These are phyloP conservation scores for Diadema setosum DNA, from an alignment of 35 echinoderm and acorn worm species.

Conservation along the genomic window DNA sequence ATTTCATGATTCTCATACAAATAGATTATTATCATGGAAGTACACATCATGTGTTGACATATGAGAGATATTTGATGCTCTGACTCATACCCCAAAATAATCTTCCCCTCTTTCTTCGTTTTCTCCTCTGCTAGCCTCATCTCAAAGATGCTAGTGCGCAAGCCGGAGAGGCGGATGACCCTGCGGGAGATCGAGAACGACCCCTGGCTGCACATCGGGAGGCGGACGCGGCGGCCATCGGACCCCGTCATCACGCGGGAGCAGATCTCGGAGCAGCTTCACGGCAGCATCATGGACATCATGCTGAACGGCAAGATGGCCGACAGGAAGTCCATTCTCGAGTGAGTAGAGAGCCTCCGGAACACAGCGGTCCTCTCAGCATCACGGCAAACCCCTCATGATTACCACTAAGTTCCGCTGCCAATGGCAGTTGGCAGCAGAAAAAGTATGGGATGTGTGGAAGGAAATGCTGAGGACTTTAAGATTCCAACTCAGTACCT, in stretches of 20 bases:
- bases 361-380: conserved; percentile 55
- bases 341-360: conserved; percentile 27
- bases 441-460: no score
- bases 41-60: no score
- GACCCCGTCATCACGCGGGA: conserved; percentile 82
- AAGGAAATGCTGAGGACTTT: no score
- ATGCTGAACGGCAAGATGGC: conserved; percentile 86
- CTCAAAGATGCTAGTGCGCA: conserved; percentile 76
- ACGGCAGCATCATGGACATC: conserved; percentile 70
- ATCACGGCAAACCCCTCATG: conserved; percentile 73
- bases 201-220: conserved; percentile 55
- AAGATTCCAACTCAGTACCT: no score
- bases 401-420: conserved; percentile 90
- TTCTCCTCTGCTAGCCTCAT: conserved; percentile 60
- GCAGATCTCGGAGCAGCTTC: conserved; percentile 65
- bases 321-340: conserved; percentile 63
- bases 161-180: conserved; percentile 57
- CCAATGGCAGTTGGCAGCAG: no score
- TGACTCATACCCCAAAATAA: no score
- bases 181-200: conserved; percentile 81
- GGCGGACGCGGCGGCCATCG: not conserved
- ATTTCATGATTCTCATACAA: no score
- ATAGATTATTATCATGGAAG: no score
- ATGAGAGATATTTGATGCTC: no score
- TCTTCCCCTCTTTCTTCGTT: not conserved